phyloP scores from a whole-genome alignment of 2,888 invertebrate genomes.

The Tetropium fuscum region DNA sequence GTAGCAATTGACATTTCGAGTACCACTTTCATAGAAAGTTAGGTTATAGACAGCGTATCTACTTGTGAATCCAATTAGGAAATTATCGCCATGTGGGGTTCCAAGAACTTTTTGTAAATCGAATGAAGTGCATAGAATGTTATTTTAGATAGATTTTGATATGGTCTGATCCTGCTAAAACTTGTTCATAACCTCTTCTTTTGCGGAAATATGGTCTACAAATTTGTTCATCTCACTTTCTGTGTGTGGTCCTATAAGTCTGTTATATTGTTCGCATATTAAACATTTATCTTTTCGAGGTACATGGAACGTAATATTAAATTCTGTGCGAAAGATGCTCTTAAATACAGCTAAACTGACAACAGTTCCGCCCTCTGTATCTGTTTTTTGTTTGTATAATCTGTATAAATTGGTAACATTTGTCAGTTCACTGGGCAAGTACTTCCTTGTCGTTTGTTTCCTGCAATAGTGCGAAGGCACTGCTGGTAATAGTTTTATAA shows the following conservation, averaged over 20 bases:
- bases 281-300: background rate
- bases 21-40: background rate
- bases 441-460: background rate
- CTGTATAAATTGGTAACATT: background rate
- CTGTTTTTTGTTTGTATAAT: background rate
- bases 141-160: no score
- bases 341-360: background rate
- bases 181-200: no score
- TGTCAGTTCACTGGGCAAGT: background rate
- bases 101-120: background rate
- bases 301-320: background rate
- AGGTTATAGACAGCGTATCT: background rate
- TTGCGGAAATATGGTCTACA: no score
- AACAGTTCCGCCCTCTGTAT: background rate
- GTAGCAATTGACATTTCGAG: background rate
- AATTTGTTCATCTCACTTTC: no score
- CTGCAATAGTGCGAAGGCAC: background rate
- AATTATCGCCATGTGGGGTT: background rate
- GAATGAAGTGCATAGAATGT: background rate
- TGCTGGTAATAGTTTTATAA: background rate
- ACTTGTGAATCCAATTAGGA: background rate
- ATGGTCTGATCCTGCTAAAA: no score
- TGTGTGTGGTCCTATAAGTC: no score
- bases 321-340: background rate
- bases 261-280: background rate